phyloP scores from a whole-genome alignment of 2,888 invertebrate species.

The Drosophila neonasuta region DNA sequence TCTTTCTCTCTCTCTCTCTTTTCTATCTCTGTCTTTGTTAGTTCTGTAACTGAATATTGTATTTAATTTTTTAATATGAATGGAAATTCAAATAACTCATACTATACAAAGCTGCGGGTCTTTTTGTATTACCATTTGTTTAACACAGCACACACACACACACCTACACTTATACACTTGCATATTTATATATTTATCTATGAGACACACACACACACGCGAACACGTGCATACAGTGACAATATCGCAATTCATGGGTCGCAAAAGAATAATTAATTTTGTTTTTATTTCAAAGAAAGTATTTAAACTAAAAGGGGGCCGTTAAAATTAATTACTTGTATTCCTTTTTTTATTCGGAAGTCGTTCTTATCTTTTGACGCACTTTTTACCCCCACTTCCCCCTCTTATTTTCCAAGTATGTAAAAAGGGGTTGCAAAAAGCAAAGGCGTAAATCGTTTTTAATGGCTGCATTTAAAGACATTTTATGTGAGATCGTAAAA shows the following conservation, averaged over 20 bases:
- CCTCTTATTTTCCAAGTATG: background rate
- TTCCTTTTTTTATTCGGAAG: constrained; percentile 41
- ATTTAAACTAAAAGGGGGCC: constrained; percentile 36
- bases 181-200: constrained; percentile 33
- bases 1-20: constrained; percentile 6
- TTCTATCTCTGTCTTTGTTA: constrained; percentile 23
- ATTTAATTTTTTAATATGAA: constrained; percentile 44
- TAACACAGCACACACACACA: constrained; percentile 11
- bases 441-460: constrained; percentile 75
- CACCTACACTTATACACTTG: constrained; percentile 26
- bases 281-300: constrained; percentile 5
- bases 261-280: constrained; percentile 29
- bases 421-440: constrained; percentile 43
- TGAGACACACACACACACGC: constrained; percentile 26
- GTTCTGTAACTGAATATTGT: constrained; percentile 50
- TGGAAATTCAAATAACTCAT: constrained; percentile 34
- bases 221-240: background rate
- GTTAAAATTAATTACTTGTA: constrained; percentile 70
- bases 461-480: constrained; percentile 72
- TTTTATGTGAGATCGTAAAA: constrained; percentile 74
- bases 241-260: constrained; percentile 10
- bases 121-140: constrained; percentile 29
- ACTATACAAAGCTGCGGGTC: constrained; percentile 10
- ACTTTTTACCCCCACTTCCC: constrained; percentile 4
- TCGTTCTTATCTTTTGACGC: constrained; percentile 45